Evolutionary conservation across 2,113 vertebrate species (phyloP).

Genomic region (Dasyornis broadbenti): DNA sequence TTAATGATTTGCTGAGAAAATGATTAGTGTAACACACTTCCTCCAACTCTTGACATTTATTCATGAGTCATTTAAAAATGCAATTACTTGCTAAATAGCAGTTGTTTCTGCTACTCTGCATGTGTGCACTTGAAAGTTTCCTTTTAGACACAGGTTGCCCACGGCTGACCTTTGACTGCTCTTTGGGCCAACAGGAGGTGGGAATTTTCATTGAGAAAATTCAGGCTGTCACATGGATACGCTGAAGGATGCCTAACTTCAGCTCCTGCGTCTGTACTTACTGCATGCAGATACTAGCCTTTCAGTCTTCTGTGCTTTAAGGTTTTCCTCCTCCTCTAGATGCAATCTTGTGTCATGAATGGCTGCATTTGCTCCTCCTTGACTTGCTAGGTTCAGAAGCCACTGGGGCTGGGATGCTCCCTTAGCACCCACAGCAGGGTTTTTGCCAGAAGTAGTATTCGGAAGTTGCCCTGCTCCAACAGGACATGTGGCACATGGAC

Average conservation of each 20-base stretch:
- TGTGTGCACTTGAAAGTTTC: neutral
- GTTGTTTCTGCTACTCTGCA: neutral
- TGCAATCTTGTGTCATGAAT: neutral
- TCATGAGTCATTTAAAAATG: neutral
- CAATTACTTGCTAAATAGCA: neutral
- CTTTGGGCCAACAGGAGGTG: neutral
- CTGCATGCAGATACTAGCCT: accelerated
- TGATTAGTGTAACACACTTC: neutral
- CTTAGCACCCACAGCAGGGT: neutral
- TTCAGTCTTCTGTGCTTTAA: neutral
- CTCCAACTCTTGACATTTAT: neutral
- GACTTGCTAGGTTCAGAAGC: neutral
- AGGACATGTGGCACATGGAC: neutral
- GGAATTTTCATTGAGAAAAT: neutral
- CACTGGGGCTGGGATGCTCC: neutral
- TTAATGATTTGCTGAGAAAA: conserved; percentile 5
- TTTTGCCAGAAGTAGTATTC: neutral
- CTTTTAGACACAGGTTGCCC: neutral
- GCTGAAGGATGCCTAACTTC: neutral
- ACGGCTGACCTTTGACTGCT: neutral
- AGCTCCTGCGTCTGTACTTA: neutral
- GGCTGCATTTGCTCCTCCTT: neutral
- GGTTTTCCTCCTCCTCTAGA: neutral
- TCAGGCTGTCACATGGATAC: neutral
- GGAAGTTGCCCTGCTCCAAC: neutral